Evolutionary conservation across 2,113 vertebrate species (phyloP), one percentile per base, ranked within the genome.

Genomic region (Paracanthobrama guichenoti): DNA sequence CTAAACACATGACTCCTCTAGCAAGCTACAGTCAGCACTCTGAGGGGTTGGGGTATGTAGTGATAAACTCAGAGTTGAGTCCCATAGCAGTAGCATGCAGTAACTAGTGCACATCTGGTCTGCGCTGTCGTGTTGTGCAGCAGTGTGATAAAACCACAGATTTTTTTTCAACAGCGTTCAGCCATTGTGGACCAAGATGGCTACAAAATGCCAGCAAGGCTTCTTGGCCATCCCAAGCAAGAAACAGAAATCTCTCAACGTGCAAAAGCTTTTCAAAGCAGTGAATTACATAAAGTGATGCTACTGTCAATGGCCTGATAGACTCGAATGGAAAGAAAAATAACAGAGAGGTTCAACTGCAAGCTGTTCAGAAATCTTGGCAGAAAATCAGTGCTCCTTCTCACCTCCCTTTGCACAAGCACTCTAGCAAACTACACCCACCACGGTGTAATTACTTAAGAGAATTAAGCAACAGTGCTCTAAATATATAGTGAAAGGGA

Each of bases 261-360:
- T 94, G 91, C 92, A 89, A 90, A 92, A 94, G 88, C 92, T 95
- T 96, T 95, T 95, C 92, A 94, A 94, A 94, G 93, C 88, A 88
- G 90, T 93, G 92, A 96, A 96, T 95, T 95, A 95, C 87, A 93
- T 90, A 95, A 95, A 97, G 92, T 95, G 92, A 90, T 93, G 91
- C 90, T 93, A 95, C 94, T 93, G 93, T 95, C 94, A 95, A 94
- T 94, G 95, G 88, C 87, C 93, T 93, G 92, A 92, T 91, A 95
- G 93, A 90, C 94, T 94, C 94, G 90, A 90, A 94, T 87, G 93
- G 93, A 94, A 94, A 91, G 93, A 94, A 92, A 91, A 90, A 90
- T 90, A 90, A 93, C 89, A 93, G 92, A 82, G 92, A 72, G 73
- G 79, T 88, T 87, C 87, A 46, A 79, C 75, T 88, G 87, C 91